A percentile compares a stretch with the other conserved stretches of the same genome.
Evolutionary conservation across 2,888 invertebrate genomes (phyloP).

Genomic region (Serripes groenlandicus): DNA sequence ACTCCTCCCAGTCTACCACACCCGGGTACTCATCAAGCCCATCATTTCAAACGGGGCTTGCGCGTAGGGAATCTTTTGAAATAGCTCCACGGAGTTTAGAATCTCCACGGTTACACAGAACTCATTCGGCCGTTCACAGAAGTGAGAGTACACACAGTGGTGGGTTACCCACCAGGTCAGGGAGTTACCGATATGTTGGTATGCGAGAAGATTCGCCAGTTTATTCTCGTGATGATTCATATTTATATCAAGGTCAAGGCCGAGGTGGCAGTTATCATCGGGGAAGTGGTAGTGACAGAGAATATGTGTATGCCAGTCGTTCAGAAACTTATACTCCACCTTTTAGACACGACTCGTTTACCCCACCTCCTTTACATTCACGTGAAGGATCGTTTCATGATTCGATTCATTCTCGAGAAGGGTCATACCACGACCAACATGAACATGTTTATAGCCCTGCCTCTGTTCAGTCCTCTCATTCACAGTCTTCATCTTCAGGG

Average conservation of each 20-base stretch:
- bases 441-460: conserved; percentile 69
- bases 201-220: conserved; percentile 67
- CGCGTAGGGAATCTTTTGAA: conserved; percentile 81
- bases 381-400: conserved; percentile 67
- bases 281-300: conserved; percentile 70
- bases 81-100: conserved; percentile 73
- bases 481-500: conserved; percentile 51
- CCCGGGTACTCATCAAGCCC: conserved; percentile 76
- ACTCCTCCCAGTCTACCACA: conserved; percentile 75
- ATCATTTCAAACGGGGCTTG: conserved; percentile 71
- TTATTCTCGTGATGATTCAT: conserved; percentile 67
- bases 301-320: conserved; percentile 69
- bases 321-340: conserved; percentile 74
- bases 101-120: conserved; percentile 77
- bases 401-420: conserved; percentile 62
- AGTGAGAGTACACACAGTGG: conserved; percentile 70
- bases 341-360: conserved; percentile 66
- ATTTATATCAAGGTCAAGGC: conserved; percentile 66
- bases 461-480: conserved; percentile 63
- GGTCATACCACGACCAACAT: conserved; percentile 66
- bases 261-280: conserved; percentile 63
- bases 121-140: conserved; percentile 70
- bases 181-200: conserved; percentile 65
- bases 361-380: conserved; percentile 63
- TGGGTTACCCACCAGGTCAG: conserved; percentile 64